Percentiles rank a stretch among this genome's conserved stretches.
These are phyloP conservation scores for Caenorhabditis drosophilae DNA, from an alignment of 2,888 invertebrate species.

Conservation along the genomic window DNA sequence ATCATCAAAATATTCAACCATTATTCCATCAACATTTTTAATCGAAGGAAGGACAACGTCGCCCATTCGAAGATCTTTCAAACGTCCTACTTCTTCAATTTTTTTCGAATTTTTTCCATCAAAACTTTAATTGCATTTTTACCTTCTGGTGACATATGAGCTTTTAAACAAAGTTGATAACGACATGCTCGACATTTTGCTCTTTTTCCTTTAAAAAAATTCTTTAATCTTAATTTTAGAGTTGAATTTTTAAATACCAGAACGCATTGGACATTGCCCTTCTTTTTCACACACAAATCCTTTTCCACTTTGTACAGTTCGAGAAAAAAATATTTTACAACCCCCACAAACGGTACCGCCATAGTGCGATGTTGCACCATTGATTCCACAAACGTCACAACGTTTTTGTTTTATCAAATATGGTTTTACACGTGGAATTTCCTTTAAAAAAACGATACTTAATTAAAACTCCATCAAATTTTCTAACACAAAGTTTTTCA, in stretches of 20 bases:
- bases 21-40: neutral
- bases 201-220: conserved; percentile 7
- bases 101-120: neutral
- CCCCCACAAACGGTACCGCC: conserved; percentile 24
- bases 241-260: too few species aligned
- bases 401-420: conserved; percentile 12
- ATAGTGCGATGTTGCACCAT: conserved; percentile 14
- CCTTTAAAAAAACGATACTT: too few species aligned
- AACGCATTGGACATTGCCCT: conserved; percentile 8
- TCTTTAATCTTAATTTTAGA: too few species aligned
- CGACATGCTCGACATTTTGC: conserved; percentile 18
- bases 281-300: conserved; percentile 20
- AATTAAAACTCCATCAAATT: too few species aligned
- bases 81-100: neutral
- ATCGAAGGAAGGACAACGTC: too few species aligned
- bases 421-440: too few species aligned
- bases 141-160: conserved; percentile 16
- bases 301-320: conserved; percentile 7
- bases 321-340: conserved; percentile 22
- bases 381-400: conserved; percentile 17
- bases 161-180: conserved; percentile 10
- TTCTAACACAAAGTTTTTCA: too few species aligned
- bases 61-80: too few species aligned
- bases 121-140: neutral
- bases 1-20: neutral